Evolutionary conservation across 2,797 vertebrate species (phyloP).

Genomic region (Chelonia mydas): DNA sequence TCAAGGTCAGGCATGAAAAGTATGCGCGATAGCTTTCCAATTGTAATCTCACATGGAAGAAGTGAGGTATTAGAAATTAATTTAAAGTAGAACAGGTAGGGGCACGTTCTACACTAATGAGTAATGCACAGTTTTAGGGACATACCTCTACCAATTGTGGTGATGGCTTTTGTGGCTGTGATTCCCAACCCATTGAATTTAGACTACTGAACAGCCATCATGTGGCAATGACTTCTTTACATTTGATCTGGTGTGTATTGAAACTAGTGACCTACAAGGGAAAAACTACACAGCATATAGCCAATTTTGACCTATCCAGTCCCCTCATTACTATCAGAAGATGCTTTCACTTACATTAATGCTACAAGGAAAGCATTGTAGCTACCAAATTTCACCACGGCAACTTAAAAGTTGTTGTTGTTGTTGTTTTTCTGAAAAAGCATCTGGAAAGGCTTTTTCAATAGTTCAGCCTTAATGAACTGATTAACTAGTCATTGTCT

Average conservation of each 20-base stretch:
- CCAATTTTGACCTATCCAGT: neutral
- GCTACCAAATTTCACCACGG: neutral
- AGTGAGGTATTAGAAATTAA: neutral
- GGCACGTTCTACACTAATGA: neutral
- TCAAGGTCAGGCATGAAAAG: neutral
- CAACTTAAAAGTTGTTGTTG: neutral
- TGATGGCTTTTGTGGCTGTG: neutral
- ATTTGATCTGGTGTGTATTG: neutral
- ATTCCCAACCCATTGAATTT: neutral
- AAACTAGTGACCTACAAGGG: neutral
- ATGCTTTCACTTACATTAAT: neutral
- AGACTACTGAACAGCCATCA: neutral
- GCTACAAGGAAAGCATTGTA: neutral
- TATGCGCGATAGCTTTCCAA: neutral
- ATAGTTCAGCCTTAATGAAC: neutral
- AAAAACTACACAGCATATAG: neutral
- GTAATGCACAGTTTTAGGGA: neutral
- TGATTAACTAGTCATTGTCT: neutral
- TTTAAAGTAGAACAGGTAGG: neutral
- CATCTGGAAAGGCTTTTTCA: neutral
- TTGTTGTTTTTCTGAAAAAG: neutral
- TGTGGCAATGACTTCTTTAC: neutral
- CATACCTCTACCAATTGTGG: neutral
- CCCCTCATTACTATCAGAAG: neutral
- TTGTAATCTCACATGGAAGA: neutral